These are phyloP conservation scores for Mus musculus DNA, from an alignment of 2,113 vertebrate genomes.

Conservation along the genomic window GRCm39 chr12:26822501-26823000, in stretches of 20 bases:
- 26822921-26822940: background rate
- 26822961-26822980: background rate
- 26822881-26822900: background rate
- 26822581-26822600: background rate
- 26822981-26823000: background rate
- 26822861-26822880: no score
- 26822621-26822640: background rate
- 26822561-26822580: background rate
- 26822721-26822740: background rate
- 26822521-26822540: background rate
- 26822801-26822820: no score
- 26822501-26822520: background rate
- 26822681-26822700: background rate
- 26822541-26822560: background rate
- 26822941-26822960: background rate
- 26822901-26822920: background rate
- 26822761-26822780: background rate
- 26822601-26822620: background rate
- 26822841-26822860: background rate
- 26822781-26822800: background rate
- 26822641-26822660: background rate
- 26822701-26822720: background rate
- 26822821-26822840: background rate
- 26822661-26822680: background rate
- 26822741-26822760: background rate